Evolutionary conservation across 2,113 vertebrate species (phyloP).

Genomic region (Hypomesus transpacificus): DNA sequence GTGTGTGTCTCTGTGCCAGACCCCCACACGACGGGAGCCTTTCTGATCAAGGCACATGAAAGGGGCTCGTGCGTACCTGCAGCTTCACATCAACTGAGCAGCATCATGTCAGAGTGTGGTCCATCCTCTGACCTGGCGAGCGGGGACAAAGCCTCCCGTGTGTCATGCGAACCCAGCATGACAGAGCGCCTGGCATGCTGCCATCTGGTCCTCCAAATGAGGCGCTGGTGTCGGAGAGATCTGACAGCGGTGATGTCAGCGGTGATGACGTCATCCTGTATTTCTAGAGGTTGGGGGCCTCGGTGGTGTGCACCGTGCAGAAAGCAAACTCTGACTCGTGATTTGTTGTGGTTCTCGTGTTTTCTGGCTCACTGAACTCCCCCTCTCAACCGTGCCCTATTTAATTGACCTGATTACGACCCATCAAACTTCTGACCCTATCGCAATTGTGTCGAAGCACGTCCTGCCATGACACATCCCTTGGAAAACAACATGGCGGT

Average conservation of each 20-base stretch:
- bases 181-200: no score
- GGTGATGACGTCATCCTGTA: neutral
- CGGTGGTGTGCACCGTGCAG: neutral
- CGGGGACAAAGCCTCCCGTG: neutral
- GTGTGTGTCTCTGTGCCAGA: neutral
- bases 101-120: no score
- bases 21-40: neutral
- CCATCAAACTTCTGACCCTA: neutral
- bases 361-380: neutral
- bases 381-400: neutral
- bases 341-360: neutral
- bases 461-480: no score
- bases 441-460: neutral
- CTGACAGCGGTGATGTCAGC: neutral
- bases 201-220: neutral
- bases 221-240: neutral
- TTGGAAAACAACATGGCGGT: no score
- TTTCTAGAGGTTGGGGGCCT: neutral
- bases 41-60: neutral
- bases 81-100: neutral
- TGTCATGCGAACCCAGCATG: neutral
- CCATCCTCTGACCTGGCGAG: neutral
- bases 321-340: neutral
- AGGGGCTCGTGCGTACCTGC: neutral
- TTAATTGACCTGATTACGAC: neutral